Evolutionary conservation across 2,888 invertebrate species (phyloP), one percentile per base, ranked within the genome.

Genomic region (Mesoligia furuncula): DNA sequence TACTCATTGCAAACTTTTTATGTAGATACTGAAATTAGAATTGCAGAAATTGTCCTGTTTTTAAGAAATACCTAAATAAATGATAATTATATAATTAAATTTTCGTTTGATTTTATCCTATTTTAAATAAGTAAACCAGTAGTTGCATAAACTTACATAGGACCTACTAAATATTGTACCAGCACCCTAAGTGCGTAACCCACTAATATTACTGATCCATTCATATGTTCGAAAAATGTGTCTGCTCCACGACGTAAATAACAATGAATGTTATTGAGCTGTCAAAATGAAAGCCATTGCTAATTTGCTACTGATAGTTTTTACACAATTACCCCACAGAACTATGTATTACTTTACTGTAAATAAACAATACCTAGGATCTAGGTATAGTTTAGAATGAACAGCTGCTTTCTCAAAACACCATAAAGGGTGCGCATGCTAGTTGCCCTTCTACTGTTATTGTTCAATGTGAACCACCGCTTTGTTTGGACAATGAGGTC

Each of bases 401-500:
- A 20, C 45, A 66, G 42, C 57, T 27, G 48, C 31, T 45, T 8
- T 17, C 39, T 36, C 11, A 65, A 80, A 61, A 36, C 9, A 65
- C 85, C 71, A 62, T 75, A 85, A 2, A 61, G 27, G 57, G 36
- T 64, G n/a, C 5, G 20, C 13, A 39, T 13, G 5, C 20, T 42
- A 65, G 54, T 59, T 68, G 75, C 64, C 86, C 84, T 73, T 75
- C 17, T 69, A 66, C 20, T 27, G 4, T 42, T 31, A 45, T n/a
- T 59, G 79, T 89, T 90, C 91, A 93, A 92, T 92, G 93, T 85
- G 84, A 92, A 89, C 91, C 79, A 86, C 89, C 80, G 68, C 81
- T 79, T 11, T 61, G 77, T 80, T 80, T 78, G 81, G 85, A 77
- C 64, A 79, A 81, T 74, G 45, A 86, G 85, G 85, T 77, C 31